Conservation (phyloP, 2,888 invertebrate genomes). For the Lypha dubia region DNA sequence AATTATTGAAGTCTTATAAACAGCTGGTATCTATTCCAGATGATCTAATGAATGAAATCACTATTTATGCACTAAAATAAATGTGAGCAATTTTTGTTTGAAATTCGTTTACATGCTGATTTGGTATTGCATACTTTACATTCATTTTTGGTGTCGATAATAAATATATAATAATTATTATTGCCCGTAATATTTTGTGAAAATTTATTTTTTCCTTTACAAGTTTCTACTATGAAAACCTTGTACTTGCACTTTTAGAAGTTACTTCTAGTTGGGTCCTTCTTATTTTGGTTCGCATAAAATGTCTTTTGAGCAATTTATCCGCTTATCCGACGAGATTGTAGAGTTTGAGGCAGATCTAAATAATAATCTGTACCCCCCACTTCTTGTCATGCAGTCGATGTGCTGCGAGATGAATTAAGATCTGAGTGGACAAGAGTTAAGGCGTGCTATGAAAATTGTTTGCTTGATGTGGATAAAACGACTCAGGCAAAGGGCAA, state of each 20-base stretch:
- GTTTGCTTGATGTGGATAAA: background rate
- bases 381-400: background rate
- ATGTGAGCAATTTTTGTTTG: too few species aligned
- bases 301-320: slow-evolving; percentile 11
- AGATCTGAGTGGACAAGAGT: background rate
- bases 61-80: too few species aligned
- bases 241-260: background rate
- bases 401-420: background rate
- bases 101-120: too few species aligned
- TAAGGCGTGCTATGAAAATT: background rate
- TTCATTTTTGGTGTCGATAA: background rate
- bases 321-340: slow-evolving; percentile 2
- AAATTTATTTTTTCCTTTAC: background rate
- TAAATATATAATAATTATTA: background rate
- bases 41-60: too few species aligned
- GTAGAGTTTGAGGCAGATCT: slow-evolving; percentile 22
- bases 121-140: too few species aligned
- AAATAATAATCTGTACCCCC: background rate
- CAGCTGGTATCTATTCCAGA: background rate
- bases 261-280: background rate
- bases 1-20: background rate
- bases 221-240: background rate
- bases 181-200: background rate
- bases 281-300: background rate
- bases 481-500: background rate